phyloP scores from a whole-genome alignment of 2,113 vertebrate species.

The Pogona vitticeps region DNA sequence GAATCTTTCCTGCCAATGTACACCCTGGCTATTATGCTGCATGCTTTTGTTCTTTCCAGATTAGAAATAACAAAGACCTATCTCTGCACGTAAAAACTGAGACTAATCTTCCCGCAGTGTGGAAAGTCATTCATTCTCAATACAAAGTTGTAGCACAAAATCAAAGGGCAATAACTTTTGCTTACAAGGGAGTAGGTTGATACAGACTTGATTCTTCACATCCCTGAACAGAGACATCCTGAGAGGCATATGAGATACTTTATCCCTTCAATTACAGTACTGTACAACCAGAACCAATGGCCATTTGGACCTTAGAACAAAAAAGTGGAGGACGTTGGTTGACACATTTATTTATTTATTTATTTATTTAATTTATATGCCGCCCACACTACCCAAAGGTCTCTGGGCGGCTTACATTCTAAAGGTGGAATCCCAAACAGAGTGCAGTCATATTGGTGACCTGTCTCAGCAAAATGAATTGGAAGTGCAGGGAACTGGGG shows the following conservation, averaged over 20 bases:
- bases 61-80: not conserved
- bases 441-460: no score
- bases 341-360: no score
- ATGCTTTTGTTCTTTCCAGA: slow-evolving; percentile 32
- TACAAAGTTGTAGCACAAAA: not conserved
- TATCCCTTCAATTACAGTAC: not conserved
- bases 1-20: not conserved
- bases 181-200: not conserved
- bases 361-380: no score
- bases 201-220: not conserved
- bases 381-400: no score
- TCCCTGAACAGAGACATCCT: not conserved
- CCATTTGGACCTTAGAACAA: not conserved
- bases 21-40: not conserved
- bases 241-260: not conserved
- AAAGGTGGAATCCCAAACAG: no score
- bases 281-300: not conserved
- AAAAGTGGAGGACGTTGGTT: not conserved
- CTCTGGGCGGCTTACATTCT: no score
- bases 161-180: slow-evolving; percentile 30
- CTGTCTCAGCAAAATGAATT: not conserved
- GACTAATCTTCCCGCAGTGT: not conserved
- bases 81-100: not conserved
- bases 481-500: not conserved
- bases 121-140: slow-evolving; percentile 6